Percentiles rank a stretch among this genome's conserved stretches.
Conservation (phyloP, 2,888 invertebrate genomes). For the Drosophila koepferae region DNA sequence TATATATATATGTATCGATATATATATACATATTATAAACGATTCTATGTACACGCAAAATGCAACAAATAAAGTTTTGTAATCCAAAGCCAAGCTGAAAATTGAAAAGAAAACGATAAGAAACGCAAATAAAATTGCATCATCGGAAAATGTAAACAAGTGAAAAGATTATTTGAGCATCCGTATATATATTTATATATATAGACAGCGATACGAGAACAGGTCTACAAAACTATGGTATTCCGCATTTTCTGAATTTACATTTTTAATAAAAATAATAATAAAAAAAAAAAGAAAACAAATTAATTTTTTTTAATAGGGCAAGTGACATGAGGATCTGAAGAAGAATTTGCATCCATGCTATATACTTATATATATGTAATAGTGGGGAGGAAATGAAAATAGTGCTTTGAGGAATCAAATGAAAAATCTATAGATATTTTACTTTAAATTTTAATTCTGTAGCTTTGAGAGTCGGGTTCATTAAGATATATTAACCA, state of each 20-base stretch:
- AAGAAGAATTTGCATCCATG: neutral
- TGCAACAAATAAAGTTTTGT: constrained; percentile 38
- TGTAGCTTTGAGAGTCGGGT: too few relatives aligned
- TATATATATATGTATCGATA: constrained; percentile 8
- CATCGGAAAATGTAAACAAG: constrained; percentile 44
- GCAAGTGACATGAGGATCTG: neutral
- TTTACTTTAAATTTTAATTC: too few relatives aligned
- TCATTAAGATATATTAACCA: too few relatives aligned
- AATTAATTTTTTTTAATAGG: neutral
- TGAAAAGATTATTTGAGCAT: constrained; percentile 42
- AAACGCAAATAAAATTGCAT: constrained; percentile 30
- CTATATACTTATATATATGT: neutral
- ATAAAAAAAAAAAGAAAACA: constrained; percentile 30
- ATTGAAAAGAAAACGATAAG: constrained; percentile 9
- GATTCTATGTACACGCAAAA: constrained; percentile 39
- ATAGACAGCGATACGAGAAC: constrained; percentile 35
- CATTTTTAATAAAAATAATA: constrained; percentile 77
- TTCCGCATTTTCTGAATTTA: constrained; percentile 81
- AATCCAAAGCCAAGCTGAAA: constrained; percentile 41
- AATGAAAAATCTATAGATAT: too few relatives aligned
- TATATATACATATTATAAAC: constrained; percentile 24
- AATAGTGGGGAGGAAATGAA: too few relatives aligned
- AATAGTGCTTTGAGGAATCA: too few relatives aligned
- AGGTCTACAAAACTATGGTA: constrained; percentile 68
- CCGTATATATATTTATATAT: constrained; percentile 14